Evolutionary conservation across 2,797 vertebrate species (phyloP).

Genomic region (Tenualosa ilisha): DNA sequence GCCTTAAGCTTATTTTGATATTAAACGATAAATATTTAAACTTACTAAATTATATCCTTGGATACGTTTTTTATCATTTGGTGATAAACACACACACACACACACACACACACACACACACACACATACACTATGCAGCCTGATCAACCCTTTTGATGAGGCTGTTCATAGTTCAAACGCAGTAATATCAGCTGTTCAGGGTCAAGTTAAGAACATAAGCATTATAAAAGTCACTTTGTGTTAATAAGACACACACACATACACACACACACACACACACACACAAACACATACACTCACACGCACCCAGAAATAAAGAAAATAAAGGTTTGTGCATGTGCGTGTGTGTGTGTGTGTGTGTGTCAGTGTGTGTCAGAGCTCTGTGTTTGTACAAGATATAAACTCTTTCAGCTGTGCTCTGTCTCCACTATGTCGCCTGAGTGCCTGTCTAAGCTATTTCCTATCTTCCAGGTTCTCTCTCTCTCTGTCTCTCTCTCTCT

Average conservation of each 20-base stretch:
- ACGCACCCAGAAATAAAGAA: too few species aligned
- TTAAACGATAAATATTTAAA: slow-evolving; percentile 12
- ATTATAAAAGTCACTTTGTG: slow-evolving; percentile 14
- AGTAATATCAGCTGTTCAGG: slow-evolving; percentile 10
- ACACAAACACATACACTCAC: not conserved
- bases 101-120: slow-evolving; percentile 13
- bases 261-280: slow-evolving; percentile 5
- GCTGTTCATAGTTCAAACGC: not conserved
- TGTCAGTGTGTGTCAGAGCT: slow-evolving; percentile 1
- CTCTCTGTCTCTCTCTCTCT: not conserved
- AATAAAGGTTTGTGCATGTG: not conserved
- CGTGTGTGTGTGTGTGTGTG: slow-evolving; percentile 18
- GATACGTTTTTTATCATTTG: not conserved
- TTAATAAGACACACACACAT: not conserved
- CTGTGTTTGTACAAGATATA: slow-evolving; percentile 9
- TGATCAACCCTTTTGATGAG: not conserved
- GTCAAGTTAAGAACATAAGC: slow-evolving; percentile 21
- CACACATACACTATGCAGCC: not conserved
- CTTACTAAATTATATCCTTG: not conserved
- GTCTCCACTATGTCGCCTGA: not conserved
- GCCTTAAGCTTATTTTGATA: not conserved
- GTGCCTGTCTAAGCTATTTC: not conserved
- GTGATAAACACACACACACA: slow-evolving; percentile 17
- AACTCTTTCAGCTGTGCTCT: slow-evolving; percentile 14
- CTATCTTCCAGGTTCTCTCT: not conserved